Evolutionary conservation across 2,797 vertebrate genomes (phyloP).

Genomic region (Myotis vivesi): DNA sequence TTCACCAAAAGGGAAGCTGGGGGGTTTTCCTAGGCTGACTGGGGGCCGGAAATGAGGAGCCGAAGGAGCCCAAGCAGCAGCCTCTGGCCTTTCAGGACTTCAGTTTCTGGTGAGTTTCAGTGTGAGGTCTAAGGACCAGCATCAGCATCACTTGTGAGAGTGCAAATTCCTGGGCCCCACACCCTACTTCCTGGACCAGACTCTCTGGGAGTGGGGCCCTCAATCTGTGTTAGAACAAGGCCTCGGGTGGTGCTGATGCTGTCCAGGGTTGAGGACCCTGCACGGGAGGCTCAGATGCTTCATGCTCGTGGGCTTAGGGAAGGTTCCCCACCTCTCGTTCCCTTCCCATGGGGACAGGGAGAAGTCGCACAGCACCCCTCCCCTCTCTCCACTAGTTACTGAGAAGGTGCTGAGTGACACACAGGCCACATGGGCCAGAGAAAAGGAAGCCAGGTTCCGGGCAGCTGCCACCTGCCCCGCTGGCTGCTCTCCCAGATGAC

Average conservation of each 20-base stretch:
- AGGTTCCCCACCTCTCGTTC: background rate
- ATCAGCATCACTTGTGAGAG: background rate
- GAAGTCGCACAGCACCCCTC: background rate
- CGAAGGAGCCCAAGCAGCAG: background rate
- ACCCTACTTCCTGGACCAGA: background rate
- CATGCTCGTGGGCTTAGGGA: background rate
- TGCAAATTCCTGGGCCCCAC: background rate
- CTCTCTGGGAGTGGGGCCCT: fast-evolving
- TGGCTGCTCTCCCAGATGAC: background rate
- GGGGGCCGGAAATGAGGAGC: background rate
- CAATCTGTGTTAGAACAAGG: background rate
- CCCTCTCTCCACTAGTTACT: background rate
- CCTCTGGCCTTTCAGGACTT: background rate
- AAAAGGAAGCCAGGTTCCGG: background rate
- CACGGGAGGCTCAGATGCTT: background rate
- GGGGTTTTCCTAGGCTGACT: background rate
- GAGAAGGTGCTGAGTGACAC: background rate
- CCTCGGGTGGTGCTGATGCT: background rate
- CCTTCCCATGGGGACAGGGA: fast-evolving
- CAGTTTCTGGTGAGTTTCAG: background rate
- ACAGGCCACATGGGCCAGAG: background rate
- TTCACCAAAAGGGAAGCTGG: background rate
- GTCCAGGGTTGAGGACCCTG: background rate
- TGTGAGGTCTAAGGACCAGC: background rate
- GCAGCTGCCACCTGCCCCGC: background rate